These are phyloP conservation scores for Caenorhabditis elegans DNA, from an alignment of 1,140 invertebrate species.

Conservation along the genomic window WBcel235 BX284606.5:15424001-15424500, in stretches of 20 bases:
- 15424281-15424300: conserved; percentile 67
- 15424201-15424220: conserved; percentile 64
- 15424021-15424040: no score
- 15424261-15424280: conserved; percentile 66
- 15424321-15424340: neutral
- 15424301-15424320: conserved; percentile 4
- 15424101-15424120: no score
- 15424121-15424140: conserved; percentile 65
- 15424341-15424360: conserved; percentile 50
- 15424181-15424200: conserved; percentile 64
- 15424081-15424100: no score
- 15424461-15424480: conserved; percentile 66
- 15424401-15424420: conserved; percentile 62
- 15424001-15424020: no score
- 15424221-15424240: conserved; percentile 65
- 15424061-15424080: no score
- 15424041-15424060: no score
- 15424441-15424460: conserved; percentile 65
- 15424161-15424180: conserved; percentile 63
- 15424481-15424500: conserved; percentile 52
- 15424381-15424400: conserved; percentile 66
- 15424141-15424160: conserved; percentile 67
- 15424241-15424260: conserved; percentile 66
- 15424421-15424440: conserved; percentile 66
- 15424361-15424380: conserved; percentile 66